Evolutionary conservation across 1,140 invertebrate genomes (phyloP), one percentile per base, ranked within the genome.

Genomic region (Phocides pigmalion): DNA sequence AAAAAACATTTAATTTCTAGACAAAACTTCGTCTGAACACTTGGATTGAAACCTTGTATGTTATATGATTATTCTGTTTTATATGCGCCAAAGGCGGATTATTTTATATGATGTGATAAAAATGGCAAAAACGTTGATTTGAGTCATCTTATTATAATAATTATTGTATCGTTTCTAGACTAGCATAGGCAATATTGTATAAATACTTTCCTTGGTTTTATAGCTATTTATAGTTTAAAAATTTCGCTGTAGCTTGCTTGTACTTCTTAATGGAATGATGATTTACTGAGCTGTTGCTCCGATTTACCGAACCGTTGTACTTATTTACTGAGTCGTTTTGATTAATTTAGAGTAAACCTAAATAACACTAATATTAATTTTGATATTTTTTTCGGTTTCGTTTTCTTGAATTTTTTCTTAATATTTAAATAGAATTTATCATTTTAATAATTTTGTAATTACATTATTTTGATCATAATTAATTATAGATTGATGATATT

Each of bases 31-130:
- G 64, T 68, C 46, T 41, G 46, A 62, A 63, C 50, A 70, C 49
- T 51, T 32, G 35, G 22, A 53, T 56, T 50, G 20, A 20, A 19
- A 58, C 2, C 54, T 22, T 41, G 49, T 67, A 39, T 68, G 59
- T 62, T 59, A 65, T 51, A 63, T 61, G 46, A 63, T 58, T 69
- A 39, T 69, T 67, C 42, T 67, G 35, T 56, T 66, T 68, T 63
- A 66, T 76, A 66, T 28, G 39, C 69, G 84, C 87, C 87, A 82
- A 81, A 89, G 87, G 87, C 87, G 76, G 50, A 50, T 75, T 78
- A 70, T 76, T 84, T 85, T 75, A 63, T 68, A 74, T 19, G 79
- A 73, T 86, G 82, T 87, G 86, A 89, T 89, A 86, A 77, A 72
- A 65, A 69, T 72, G 70, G 75, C 76, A 76, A 82, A 69, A 53